Evolutionary conservation across 2,113 vertebrate species (phyloP), one percentile per base, ranked within the genome.

Genomic region (Crotalus helleri): DNA sequence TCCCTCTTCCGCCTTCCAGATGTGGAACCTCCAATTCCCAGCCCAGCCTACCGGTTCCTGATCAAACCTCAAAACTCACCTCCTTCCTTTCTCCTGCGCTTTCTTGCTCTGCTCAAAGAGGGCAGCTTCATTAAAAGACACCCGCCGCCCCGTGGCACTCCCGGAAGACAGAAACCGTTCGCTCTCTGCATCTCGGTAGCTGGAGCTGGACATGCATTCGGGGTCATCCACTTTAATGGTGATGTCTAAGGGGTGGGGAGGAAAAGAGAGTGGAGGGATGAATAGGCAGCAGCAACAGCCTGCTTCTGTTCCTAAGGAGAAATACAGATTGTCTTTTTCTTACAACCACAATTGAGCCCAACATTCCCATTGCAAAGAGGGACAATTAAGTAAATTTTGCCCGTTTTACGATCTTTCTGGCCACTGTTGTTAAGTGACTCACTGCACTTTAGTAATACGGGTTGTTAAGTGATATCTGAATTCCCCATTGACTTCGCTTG

Each of bases 51-150:
- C 74, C 21, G 17, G 15, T 55, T 23, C 69, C 26, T 33, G 51
- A 26, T 2, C 1, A 0, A 17, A 8, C 39, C 46, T 3, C 9
- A 0, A 46, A 86, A 39, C 92, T 96, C 95, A 99, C 99, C 99
- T 98, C 95, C 99, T 98, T 91, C 99, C 99, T 96, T 99, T 99
- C 97, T 99, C 99, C 96, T 98, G 98, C 1, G 98, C 95, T 96
- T 99, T 99, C 97, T 98, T 98, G 98, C 98, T 92, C 91, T 99
- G 99, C 89, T 99, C 98, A 0, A 98, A 99, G 91, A 99, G 98
- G 0, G 99, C 98, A 0, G 99, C 99, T 97, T 99, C 99, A 0
- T 99, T 99, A 97, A 99, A 99, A 95, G 99, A 99, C 94, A 99
- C 99, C 0, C 99, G 97, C 1, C 99, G 98, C 23, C 98, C 98